Conservation (phyloP, 2,113 vertebrate genomes). For the Pelvicachromis taeniatus region DNA sequence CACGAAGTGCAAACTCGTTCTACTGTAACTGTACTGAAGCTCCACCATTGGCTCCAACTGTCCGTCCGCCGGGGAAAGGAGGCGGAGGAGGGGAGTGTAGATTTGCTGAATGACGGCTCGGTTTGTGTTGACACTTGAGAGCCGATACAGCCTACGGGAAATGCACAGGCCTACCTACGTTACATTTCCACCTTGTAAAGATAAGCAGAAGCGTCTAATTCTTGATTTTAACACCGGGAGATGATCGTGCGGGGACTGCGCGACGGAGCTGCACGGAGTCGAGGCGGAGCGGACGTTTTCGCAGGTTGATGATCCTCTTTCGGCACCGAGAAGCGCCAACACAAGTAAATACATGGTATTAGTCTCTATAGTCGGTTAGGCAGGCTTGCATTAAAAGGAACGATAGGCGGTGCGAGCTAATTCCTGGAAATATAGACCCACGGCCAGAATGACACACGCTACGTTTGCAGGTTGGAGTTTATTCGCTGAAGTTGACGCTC, state of each 20-base stretch:
- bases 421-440: slow-evolving; percentile 6
- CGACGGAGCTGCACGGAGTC: neutral
- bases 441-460: slow-evolving; percentile 12
- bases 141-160: slow-evolving; percentile 10
- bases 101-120: slow-evolving; percentile 43
- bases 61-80: neutral
- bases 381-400: neutral
- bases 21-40: neutral
- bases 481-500: slow-evolving; percentile 34
- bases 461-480: neutral
- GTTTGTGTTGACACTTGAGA: slow-evolving; percentile 29
- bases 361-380: neutral
- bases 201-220: slow-evolving; percentile 13
- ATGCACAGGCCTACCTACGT: slow-evolving; percentile 10
- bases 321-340: neutral
- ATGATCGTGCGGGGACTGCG: neutral
- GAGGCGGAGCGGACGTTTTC: slow-evolving; percentile 16
- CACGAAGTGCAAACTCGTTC: slow-evolving; percentile 22
- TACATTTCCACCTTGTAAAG: neutral
- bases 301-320: slow-evolving; percentile 28
- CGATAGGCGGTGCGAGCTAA: neutral
- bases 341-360: slow-evolving; percentile 4
- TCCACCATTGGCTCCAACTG: slow-evolving; percentile 32
- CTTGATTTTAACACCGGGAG: neutral
- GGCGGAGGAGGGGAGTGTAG: slow-evolving; percentile 50